Evolutionary conservation across 2,113 vertebrate species (phyloP).

Genomic region (Otocyon megalotis): DNA sequence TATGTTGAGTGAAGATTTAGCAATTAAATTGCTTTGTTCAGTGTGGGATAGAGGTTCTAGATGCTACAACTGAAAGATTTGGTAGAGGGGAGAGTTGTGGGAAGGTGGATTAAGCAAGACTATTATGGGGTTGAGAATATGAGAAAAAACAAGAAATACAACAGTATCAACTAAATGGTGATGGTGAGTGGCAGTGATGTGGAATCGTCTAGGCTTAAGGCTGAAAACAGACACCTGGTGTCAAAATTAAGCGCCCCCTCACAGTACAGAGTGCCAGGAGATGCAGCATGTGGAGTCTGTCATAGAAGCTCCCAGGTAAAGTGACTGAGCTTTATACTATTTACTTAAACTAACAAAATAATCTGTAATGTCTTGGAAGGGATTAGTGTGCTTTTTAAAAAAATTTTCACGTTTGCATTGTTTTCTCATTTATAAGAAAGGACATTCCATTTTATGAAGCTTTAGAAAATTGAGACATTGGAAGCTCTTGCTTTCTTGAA

Average conservation of each 20-base stretch:
- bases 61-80: background rate
- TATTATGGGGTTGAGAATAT: background rate
- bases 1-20: background rate
- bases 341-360: conserved; percentile 17
- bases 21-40: background rate
- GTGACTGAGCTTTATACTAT: background rate
- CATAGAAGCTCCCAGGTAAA: background rate
- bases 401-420: background rate
- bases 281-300: background rate
- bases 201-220: background rate
- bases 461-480: background rate
- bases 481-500: conserved; percentile 25
- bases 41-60: background rate
- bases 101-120: background rate
- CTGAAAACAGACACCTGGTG: background rate
- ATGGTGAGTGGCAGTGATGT: background rate
- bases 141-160: background rate
- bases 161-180: no score
- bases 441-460: background rate
- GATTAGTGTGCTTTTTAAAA: background rate
- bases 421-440: conserved; percentile 3
- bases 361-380: background rate
- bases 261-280: background rate
- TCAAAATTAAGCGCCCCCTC: background rate
- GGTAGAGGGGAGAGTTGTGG: background rate